A percentile compares a stretch with the other conserved stretches of the same genome.
Evolutionary conservation across 2,888 invertebrate species (phyloP).

Genomic region (Tachina grossa): DNA sequence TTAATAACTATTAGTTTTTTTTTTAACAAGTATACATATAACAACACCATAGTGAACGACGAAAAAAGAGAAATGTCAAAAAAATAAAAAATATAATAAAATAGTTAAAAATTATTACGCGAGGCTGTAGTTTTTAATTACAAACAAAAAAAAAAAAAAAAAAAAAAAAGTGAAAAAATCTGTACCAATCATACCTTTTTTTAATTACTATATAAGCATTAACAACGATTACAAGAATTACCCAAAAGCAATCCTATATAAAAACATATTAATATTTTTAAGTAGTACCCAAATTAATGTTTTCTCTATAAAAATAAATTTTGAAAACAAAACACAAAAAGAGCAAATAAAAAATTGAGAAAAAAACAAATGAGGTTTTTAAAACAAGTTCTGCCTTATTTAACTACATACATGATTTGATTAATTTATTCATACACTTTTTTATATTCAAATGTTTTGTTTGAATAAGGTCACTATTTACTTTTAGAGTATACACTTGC

Average conservation of each 20-base stretch:
- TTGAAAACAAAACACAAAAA: slow-evolving; percentile 45
- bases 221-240: slow-evolving; percentile 71
- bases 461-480: slow-evolving; percentile 59
- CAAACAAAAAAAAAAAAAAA: slow-evolving; percentile 25
- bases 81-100: slow-evolving; percentile 45
- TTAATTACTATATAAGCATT: slow-evolving; percentile 70
- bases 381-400: slow-evolving; percentile 61
- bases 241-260: slow-evolving; percentile 70
- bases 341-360: background rate
- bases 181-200: slow-evolving; percentile 71
- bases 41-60: slow-evolving; percentile 53
- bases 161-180: slow-evolving; percentile 54
- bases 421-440: slow-evolving; percentile 26
- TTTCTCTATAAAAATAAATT: slow-evolving; percentile 43
- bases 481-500: slow-evolving; percentile 42
- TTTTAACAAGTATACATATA: slow-evolving; percentile 40
- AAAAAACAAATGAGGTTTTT: slow-evolving; percentile 18
- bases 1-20: slow-evolving; percentile 51
- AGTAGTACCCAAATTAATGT: slow-evolving; percentile 67
- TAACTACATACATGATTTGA: slow-evolving; percentile 9
- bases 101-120: slow-evolving; percentile 65
- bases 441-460: slow-evolving; percentile 33
- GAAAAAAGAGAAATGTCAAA: slow-evolving; percentile 31
- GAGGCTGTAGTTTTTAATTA: slow-evolving; percentile 71
- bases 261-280: slow-evolving; percentile 69